Evolutionary conservation across 2,888 invertebrate genomes (phyloP), one percentile per base, ranked within the genome.

Genomic region (Sinhomidia bicolor): DNA sequence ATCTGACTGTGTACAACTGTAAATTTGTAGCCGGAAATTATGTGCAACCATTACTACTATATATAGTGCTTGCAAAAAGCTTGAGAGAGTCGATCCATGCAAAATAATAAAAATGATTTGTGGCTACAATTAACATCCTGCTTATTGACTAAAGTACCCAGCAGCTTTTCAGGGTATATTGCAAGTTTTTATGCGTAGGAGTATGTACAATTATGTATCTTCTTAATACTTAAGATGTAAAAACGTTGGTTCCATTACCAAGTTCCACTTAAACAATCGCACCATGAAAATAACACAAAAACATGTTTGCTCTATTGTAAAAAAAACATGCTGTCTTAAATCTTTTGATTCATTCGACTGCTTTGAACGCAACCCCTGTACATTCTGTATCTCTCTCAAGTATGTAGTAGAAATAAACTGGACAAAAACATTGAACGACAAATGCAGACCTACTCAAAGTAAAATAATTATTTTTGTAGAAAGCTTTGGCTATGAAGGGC

Each of bases 401-500:
- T 36, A 5, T 36, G 2, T 0, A 32, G 7, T 32, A 17, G 65
- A 17, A 65, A 51, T 7, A n/a, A n/a, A 20, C 4, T 14, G 44
- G 10, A 41, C 20, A 20, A 2, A 68, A 41, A 76, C 76, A 26
- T 26, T 76, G 47, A 76, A 47, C 29, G 76, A 76, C 76, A 76
- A 76, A 76, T 26, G 76, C 76, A 76, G 76, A 76, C 47, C 23
- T 76, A 1, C 29, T 17, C n/a, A 14, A 14, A 44, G 6, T 12
- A 76, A 74, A 76, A 76, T 76, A 32, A 65, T 36, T 65, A 65
- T 65, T 65, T 7, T 20, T 17, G 20, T 20, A 57, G 57, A 57
- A 57, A 62, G 62, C 14, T 65, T 12, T n/a, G 1, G 12, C 47
- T 60, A 60, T n/a, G 23, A 23, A 60, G 60, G 54, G 17, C 54